Conservation (phyloP, 2,888 invertebrate genomes). For the Dione vanillae region DNA sequence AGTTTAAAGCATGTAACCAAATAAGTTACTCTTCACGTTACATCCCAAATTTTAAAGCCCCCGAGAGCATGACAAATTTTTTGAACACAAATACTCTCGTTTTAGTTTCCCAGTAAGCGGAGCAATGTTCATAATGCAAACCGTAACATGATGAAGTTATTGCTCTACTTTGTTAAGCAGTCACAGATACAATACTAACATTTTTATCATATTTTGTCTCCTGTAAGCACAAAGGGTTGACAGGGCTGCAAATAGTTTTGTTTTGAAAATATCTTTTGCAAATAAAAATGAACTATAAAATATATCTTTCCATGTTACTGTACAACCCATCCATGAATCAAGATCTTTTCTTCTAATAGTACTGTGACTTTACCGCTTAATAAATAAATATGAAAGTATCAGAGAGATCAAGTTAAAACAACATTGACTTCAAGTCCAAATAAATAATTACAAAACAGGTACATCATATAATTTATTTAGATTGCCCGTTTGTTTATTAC, state of each 20-base stretch:
- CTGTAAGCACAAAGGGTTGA: constrained; percentile 23
- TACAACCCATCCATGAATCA: constrained; percentile 49
- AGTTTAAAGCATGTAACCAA: constrained; percentile 56
- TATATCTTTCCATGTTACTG: constrained; percentile 49
- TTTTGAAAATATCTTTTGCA: constrained; percentile 24
- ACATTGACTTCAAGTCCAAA: constrained; percentile 39
- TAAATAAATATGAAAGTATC: constrained; percentile 43
- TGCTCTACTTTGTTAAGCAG: constrained; percentile 64
- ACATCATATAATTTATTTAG: constrained; percentile 23
- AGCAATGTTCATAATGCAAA: constrained; percentile 71
- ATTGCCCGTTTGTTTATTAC: constrained; percentile 26
- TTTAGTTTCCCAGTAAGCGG: constrained; percentile 65
- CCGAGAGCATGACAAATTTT: constrained; percentile 67
- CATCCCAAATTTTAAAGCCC: constrained; percentile 70
- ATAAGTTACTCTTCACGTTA: constrained; percentile 78
- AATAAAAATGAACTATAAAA: constrained; percentile 58
- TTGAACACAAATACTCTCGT: constrained; percentile 65
- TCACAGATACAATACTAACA: constrained; percentile 62
- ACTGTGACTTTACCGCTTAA: constrained; percentile 65
- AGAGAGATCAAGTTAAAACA: constrained; percentile 49
- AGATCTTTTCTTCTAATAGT: constrained; percentile 46
- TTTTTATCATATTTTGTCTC: background rate
- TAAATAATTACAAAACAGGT: constrained; percentile 34
- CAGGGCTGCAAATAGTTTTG: constrained; percentile 22
- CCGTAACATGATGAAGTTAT: constrained; percentile 69